phyloP scores from a whole-genome alignment of 2,888 invertebrate genomes.

The Scaeva pyrastri region DNA sequence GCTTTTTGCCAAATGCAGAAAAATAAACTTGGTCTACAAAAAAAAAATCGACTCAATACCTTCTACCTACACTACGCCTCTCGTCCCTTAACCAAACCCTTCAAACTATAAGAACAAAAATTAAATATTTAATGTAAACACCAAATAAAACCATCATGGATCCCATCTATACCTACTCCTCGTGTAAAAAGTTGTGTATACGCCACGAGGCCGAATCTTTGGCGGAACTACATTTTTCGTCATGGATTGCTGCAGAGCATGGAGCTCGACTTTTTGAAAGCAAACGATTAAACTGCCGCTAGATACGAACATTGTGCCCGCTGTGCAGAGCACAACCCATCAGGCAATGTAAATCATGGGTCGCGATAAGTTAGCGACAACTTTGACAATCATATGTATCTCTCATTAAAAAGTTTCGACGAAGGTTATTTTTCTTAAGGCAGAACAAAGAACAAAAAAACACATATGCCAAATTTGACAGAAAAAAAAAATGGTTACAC shows the following conservation, averaged over 20 bases:
- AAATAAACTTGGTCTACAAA: background rate
- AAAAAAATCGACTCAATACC: conserved; percentile 16
- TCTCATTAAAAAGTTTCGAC: conserved; percentile 42
- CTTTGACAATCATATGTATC: conserved; percentile 67
- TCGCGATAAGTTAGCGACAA: conserved; percentile 69
- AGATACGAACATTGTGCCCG: background rate
- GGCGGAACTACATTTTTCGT: conserved; percentile 57
- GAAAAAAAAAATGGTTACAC: conserved; percentile 51
- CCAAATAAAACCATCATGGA: conserved; percentile 45
- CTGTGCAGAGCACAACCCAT: no score
- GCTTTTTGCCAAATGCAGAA: conserved; percentile 61
- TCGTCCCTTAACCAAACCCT: background rate
- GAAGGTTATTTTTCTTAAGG: background rate
- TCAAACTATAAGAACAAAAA: conserved; percentile 58
- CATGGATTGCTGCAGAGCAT: conserved; percentile 48
- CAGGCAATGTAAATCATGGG: conserved; percentile 50
- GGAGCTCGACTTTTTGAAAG: conserved; percentile 20
- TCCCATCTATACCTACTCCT: no score
- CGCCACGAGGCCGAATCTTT: conserved; percentile 40
- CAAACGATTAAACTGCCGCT: conserved; percentile 31
- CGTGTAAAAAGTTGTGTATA: no score
- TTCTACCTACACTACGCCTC: no score
- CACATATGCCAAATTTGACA: background rate
- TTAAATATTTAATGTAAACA: conserved; percentile 72
- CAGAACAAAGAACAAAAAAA: background rate